Evolutionary conservation across 2,888 invertebrate genomes (phyloP).

Genomic region (Spodoptera picta): DNA sequence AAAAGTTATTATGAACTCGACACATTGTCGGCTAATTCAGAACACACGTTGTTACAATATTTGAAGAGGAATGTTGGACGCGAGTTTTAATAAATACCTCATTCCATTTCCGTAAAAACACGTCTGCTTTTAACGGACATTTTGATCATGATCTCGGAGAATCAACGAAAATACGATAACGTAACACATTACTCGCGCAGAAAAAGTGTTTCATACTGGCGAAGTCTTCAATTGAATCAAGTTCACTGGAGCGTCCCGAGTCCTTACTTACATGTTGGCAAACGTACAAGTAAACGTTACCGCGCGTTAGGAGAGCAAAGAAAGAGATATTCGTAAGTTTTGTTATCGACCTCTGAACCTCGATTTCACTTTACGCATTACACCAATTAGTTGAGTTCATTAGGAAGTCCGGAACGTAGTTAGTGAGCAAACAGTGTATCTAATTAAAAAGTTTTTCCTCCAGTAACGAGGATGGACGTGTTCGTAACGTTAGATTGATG

Average conservation of each 20-base stretch:
- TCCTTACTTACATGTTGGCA: conserved; percentile 38
- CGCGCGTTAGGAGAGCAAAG: conserved; percentile 29
- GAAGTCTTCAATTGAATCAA: conserved; percentile 55
- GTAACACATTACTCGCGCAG: conserved; percentile 27
- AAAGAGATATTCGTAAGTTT: conserved; percentile 45
- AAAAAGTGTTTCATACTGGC: conserved; percentile 32
- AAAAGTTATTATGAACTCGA: conserved; percentile 60
- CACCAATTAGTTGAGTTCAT: conserved; percentile 59
- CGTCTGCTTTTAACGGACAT: conserved; percentile 22
- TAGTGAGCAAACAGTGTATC: conserved; percentile 57
- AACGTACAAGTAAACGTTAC: conserved; percentile 48
- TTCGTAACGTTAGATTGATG: conserved; percentile 63
- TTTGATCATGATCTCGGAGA: conserved; percentile 23
- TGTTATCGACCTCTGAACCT: conserved; percentile 28
- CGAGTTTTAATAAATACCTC: conserved; percentile 51
- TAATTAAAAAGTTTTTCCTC: conserved; percentile 67
- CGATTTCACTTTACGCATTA: conserved; percentile 53
- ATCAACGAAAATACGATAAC: conserved; percentile 24
- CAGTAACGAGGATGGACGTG: conserved; percentile 60
- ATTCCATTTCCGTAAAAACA: conserved; percentile 33
- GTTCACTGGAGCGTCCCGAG: conserved; percentile 42
- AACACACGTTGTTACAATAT: conserved; percentile 65
- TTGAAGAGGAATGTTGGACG: conserved; percentile 59
- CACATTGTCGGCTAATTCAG: conserved; percentile 55
- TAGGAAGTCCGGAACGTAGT: conserved; percentile 56